Percentiles rank a stretch among this genome's conserved stretches.
Evolutionary conservation across 2,888 invertebrate species (phyloP).

Genomic region (Stenodema calcarata): DNA sequence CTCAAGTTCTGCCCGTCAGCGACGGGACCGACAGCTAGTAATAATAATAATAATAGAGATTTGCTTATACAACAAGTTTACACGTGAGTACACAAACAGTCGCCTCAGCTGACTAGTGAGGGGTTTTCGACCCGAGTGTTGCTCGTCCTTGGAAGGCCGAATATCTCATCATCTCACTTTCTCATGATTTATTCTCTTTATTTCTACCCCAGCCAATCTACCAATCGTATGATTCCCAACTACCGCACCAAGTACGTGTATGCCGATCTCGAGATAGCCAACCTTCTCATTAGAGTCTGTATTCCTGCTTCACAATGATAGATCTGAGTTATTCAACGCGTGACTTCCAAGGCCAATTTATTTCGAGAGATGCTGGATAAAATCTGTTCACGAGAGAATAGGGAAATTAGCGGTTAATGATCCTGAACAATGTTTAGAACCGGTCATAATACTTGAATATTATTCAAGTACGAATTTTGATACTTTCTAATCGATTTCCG

Average conservation of each 20-base stretch:
- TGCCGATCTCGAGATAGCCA: background rate
- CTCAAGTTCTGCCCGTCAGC: too few relatives aligned
- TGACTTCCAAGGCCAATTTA: slow-evolving; percentile 21
- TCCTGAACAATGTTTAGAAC: background rate
- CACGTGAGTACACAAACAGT: too few relatives aligned
- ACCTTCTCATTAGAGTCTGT: background rate
- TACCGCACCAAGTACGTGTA: background rate
- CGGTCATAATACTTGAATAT: too few relatives aligned
- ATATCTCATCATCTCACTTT: slow-evolving; percentile 22
- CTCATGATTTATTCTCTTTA: background rate
- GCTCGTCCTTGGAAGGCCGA: slow-evolving; percentile 26
- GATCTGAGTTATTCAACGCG: slow-evolving; percentile 24
- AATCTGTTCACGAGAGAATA: background rate
- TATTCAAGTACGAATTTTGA: too few relatives aligned
- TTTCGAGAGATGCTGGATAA: slow-evolving; percentile 9
- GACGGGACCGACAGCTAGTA: too few relatives aligned
- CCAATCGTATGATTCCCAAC: slow-evolving; percentile 8
- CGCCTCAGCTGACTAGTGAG: background rate
- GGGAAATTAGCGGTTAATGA: background rate
- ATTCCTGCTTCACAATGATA: slow-evolving; percentile 1
- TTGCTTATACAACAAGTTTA: too few relatives aligned
- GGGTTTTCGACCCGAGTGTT: background rate
- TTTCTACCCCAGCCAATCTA: background rate
- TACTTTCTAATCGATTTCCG: too few relatives aligned
- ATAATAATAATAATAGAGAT: too few relatives aligned